Conservation (phyloP, 2,113 vertebrate species). For the Kobus ellipsiprymnus region DNA sequence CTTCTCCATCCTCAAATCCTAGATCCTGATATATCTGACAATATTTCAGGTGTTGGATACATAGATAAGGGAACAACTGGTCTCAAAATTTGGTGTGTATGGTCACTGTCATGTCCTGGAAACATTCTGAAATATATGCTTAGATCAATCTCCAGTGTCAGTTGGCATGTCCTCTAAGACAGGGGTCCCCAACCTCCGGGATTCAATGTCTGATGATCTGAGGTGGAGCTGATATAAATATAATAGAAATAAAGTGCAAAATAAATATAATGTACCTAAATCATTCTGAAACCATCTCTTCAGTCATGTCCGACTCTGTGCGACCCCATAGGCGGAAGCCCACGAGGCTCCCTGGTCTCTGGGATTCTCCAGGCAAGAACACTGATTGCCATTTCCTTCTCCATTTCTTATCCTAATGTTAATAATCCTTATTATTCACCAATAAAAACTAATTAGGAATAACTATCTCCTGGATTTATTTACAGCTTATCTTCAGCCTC, state of each 20-base stretch:
- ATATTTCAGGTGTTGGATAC: not conserved
- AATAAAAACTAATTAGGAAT: not conserved
- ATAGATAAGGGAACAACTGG: not conserved
- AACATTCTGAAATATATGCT: not conserved
- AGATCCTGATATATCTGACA: not conserved
- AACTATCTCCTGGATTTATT: not conserved
- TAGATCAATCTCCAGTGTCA: not conserved
- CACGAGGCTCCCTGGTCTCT: no score
- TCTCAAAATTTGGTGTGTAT: not conserved
- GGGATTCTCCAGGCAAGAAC: no score
- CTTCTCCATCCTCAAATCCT: not conserved
- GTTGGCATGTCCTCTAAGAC: not conserved
- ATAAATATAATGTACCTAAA: not conserved
- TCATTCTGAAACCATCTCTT: not conserved
- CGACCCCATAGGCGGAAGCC: no score
- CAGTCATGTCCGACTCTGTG: no score
- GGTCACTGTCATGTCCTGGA: not conserved
- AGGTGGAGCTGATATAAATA: not conserved
- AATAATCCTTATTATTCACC: not conserved
- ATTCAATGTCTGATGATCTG: not conserved
- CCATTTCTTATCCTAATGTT: not conserved
- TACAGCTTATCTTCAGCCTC: not conserved
- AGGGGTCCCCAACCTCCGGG: not conserved
- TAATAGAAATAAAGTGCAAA: not conserved
- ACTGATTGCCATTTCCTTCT: no score